Base-by-base conservation (phyloP, 2,797 vertebrate genomes). In the Nannoperca australis region DNA sequence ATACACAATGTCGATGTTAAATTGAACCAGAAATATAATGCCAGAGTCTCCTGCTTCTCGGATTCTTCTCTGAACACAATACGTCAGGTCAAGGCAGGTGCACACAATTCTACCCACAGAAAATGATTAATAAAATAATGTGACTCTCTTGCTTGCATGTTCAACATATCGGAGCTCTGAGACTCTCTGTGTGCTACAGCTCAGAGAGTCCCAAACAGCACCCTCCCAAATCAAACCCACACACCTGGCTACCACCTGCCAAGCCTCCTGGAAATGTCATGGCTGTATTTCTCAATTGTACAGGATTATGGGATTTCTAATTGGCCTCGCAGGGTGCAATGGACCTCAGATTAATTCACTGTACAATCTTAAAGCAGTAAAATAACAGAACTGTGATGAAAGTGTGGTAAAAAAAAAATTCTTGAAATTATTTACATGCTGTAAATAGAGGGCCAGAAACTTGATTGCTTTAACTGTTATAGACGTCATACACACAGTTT, bases 241-340 rank as follows among this genome's bases (percentile, higher is more conserved):
- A 87, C 90, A 91, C 86, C 88, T 91, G 89, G 84, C 84, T 44
- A 54, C 85, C 85, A 86, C 88, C 88, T 89, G 82, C 81, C 78
- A 84, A 77, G 85, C 77, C 79, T 87, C 73, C 79, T 80, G 84
- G 65, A 95, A 93, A 91, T 90, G 76, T 90, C 83, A 85, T 70
- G 49, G 51, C 76, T 87, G 58, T 59, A 78, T 88, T 88, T 83
- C 67, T 71, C 82, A 84, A 82, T 80, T 71, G 90, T 93, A 89
- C 80, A 88, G 93, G 95, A 95, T 88, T 92, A 87, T 88, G 86
- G 80, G 87, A 89, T 96, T 96, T 89, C 67, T 95, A 95, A 96
- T 96, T 96, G 93, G 91, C 82, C 84, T 78, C 79, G 66, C 74
- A 67, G 58, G 83, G 79, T 73, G 80, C 62, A 22, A 55, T 54